These are phyloP conservation scores for Porites evermanni DNA, from an alignment of 92 coral and sea anemone genomes.

Conservation along the genomic window DNA sequence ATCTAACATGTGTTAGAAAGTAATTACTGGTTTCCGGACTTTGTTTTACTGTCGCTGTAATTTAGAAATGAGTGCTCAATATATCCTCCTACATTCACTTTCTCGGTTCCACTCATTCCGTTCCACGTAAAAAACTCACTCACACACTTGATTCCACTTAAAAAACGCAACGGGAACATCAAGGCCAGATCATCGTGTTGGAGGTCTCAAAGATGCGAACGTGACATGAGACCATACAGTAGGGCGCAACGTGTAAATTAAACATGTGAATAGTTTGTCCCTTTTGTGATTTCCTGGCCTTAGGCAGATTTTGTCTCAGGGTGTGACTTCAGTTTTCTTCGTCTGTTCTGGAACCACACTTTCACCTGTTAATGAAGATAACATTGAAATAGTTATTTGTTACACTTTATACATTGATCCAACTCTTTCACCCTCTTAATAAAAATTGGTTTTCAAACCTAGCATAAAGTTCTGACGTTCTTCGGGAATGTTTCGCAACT, in stretches of 20 bases:
- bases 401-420: neutral
- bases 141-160: slow-evolving; percentile 10
- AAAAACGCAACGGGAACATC: slow-evolving; percentile 1
- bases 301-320: slow-evolving; percentile 25
- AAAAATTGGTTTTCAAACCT: neutral
- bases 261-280: slow-evolving; percentile 12
- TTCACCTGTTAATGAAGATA: slow-evolving; percentile 16
- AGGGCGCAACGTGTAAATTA: slow-evolving; percentile 17
- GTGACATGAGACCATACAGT: slow-evolving; percentile 13
- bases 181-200: slow-evolving; percentile 22
- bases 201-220: slow-evolving; percentile 22
- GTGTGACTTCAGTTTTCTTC: neutral
- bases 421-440: slow-evolving; percentile 2
- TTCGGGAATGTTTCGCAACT: slow-evolving; percentile 20
- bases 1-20: neutral
- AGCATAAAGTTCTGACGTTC: slow-evolving; percentile 6
- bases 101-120: slow-evolving; percentile 2
- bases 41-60: slow-evolving; percentile 6
- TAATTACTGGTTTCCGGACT: neutral
- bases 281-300: slow-evolving; percentile 12
- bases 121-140: neutral
- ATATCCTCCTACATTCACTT: slow-evolving; percentile 14
- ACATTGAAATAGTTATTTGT: neutral
- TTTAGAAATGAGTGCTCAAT: neutral
- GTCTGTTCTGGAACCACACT: slow-evolving; percentile 27